These are phyloP conservation scores for Stictocephala bisonia DNA, from an alignment of 2,888 invertebrate species.

Conservation along the genomic window DNA sequence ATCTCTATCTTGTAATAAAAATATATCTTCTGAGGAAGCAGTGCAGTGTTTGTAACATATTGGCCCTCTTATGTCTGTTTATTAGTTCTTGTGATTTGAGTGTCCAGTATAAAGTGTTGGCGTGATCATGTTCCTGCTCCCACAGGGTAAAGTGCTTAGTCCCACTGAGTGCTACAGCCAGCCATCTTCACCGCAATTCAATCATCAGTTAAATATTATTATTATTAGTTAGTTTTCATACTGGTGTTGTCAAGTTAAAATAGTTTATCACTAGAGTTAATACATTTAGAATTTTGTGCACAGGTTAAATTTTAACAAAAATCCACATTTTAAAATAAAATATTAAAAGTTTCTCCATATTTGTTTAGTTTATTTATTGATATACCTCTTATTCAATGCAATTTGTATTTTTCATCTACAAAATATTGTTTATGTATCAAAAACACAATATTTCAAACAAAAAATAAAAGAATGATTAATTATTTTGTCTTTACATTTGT, in stretches of 20 bases:
- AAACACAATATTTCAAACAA: not conserved
- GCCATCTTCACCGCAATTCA: slow-evolving; percentile 16
- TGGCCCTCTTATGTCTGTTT: too few species aligned
- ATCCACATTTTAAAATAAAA: slow-evolving; percentile 39
- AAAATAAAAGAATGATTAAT: not conserved
- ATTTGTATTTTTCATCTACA: too few species aligned
- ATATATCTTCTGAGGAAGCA: too few species aligned
- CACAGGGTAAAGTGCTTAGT: slow-evolving; percentile 28
- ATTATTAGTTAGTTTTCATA: slow-evolving; percentile 36
- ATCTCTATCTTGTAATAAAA: too few species aligned
- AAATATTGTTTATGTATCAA: too few species aligned
- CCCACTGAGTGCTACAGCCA: not conserved
- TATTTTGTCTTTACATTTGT: too few species aligned
- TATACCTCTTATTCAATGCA: not conserved
- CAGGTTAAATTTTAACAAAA: slow-evolving; percentile 23
- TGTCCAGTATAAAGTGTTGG: too few species aligned
- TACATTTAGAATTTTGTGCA: slow-evolving; percentile 33
- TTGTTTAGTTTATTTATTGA: slow-evolving; percentile 1
- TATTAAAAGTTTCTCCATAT: slow-evolving; percentile 25
- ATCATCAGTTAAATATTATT: slow-evolving; percentile 23
- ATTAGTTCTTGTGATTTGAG: too few species aligned
- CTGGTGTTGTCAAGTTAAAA: slow-evolving; percentile 29
- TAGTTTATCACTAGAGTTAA: slow-evolving; percentile 21
- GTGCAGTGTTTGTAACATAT: too few species aligned
- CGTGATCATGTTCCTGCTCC: too few species aligned